Conservation (phyloP, 2,113 vertebrate genomes). For the Pampusana beccarii region DNA sequence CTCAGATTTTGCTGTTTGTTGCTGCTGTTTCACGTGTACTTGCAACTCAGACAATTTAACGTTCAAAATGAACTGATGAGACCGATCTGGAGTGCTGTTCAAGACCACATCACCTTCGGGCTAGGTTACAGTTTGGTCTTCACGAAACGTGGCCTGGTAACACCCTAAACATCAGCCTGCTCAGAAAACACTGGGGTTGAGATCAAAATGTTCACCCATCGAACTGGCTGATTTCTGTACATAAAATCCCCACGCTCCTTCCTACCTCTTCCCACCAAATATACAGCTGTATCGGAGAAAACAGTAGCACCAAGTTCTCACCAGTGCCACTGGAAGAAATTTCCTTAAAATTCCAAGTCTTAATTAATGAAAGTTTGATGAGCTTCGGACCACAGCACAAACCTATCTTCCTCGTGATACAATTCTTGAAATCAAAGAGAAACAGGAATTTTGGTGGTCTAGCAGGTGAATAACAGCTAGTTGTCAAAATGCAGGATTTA, state of each 20-base stretch:
- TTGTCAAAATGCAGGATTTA: neutral
- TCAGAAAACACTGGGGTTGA: neutral
- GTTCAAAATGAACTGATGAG: neutral
- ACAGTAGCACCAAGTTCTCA: neutral
- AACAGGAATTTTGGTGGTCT: neutral
- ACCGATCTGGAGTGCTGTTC: neutral
- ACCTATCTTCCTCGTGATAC: neutral
- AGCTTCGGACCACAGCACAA: neutral
- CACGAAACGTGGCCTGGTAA: neutral
- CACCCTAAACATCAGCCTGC: neutral
- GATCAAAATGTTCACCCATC: neutral
- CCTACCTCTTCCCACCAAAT: neutral
- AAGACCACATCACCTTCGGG: neutral
- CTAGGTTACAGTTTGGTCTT: neutral
- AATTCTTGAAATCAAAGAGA: neutral
- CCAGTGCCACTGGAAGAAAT: neutral
- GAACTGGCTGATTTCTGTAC: neutral
- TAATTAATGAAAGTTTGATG: neutral
- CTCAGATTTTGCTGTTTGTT: constrained; percentile 21
- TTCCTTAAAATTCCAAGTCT: neutral
- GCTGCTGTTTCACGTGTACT: neutral
- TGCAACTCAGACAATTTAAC: neutral
- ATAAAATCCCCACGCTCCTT: neutral
- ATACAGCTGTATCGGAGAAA: neutral
- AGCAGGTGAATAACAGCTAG: neutral